Percentiles rank a stretch among this genome's conserved stretches.
phyloP scores from a whole-genome alignment of 2,888 invertebrate species.

The Dicranocentrus wangi region DNA sequence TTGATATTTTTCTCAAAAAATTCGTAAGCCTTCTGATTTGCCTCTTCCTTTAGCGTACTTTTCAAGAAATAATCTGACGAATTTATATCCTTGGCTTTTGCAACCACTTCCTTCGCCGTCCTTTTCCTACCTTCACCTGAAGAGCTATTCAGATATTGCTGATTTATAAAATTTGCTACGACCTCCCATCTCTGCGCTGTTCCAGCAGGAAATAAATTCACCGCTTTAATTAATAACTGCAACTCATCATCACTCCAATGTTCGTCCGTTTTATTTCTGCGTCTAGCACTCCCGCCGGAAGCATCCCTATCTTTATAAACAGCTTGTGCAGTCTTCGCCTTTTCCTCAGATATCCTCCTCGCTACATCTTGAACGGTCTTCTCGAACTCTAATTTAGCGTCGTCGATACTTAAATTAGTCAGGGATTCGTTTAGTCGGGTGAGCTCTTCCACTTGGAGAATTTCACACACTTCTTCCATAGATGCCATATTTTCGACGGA shows the following conservation, averaged over 20 bases:
- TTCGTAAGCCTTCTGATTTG: slow-evolving; percentile 92
- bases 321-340: slow-evolving; percentile 75
- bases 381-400: slow-evolving; percentile 81
- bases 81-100: slow-evolving; percentile 96
- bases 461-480: slow-evolving; percentile 93
- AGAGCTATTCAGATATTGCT: slow-evolving; percentile 78
- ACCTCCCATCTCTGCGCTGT: slow-evolving; percentile 87
- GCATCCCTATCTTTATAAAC: slow-evolving; percentile 68
- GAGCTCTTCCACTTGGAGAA: slow-evolving; percentile 76
- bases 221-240: slow-evolving; percentile 94
- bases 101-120: slow-evolving; percentile 92
- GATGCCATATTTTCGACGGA: slow-evolving; percentile 89
- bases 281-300: slow-evolving; percentile 72
- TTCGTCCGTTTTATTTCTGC: slow-evolving; percentile 75
- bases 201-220: slow-evolving; percentile 97
- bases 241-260: slow-evolving; percentile 91
- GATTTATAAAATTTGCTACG: slow-evolving; percentile 95
- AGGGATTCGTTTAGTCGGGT: slow-evolving; percentile 74
- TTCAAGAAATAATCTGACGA: slow-evolving; percentile 90
- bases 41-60: slow-evolving; percentile 88
- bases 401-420: slow-evolving; percentile 74
- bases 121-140: slow-evolving; percentile 78
- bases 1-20: slow-evolving; percentile 83
- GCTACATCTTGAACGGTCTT: slow-evolving; percentile 83
- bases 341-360: slow-evolving; percentile 81